phyloP scores from a whole-genome alignment of 2,113 vertebrate species.

The Corythornis madagascariensis region DNA sequence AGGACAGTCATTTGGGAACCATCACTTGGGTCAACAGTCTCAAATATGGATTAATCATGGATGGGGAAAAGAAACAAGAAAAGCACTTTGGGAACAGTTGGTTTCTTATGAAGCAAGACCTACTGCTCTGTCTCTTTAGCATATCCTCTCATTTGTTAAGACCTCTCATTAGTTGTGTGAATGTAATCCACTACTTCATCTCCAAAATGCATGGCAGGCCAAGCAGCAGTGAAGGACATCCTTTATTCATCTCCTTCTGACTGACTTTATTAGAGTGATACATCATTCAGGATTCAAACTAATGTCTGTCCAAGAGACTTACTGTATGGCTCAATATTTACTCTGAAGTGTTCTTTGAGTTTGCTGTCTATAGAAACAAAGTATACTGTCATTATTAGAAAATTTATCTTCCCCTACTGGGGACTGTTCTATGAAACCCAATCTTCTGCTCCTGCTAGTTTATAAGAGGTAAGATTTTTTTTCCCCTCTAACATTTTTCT shows the following conservation, averaged over 20 bases:
- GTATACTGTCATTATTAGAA: background rate
- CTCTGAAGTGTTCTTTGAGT: slow-evolving; percentile 41
- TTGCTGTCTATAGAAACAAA: slow-evolving; percentile 32
- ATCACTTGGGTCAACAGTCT: slow-evolving; percentile 21
- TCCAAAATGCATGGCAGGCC: background rate
- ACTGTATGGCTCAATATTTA: background rate
- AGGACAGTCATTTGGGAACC: background rate
- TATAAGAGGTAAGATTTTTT: background rate
- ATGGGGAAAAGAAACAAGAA: background rate
- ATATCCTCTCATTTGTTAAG: slow-evolving; percentile 43
- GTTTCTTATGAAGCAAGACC: slow-evolving; percentile 31
- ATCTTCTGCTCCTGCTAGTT: background rate
- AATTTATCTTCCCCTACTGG: slow-evolving; percentile 22
- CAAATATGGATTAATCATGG: slow-evolving; percentile 19
- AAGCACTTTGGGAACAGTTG: background rate
- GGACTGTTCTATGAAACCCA: background rate
- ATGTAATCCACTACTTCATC: slow-evolving; percentile 38
- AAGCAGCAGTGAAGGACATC: slow-evolving; percentile 34
- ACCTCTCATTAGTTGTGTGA: slow-evolving; percentile 37
- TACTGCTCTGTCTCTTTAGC: slow-evolving; percentile 14
- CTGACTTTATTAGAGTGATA: slow-evolving; percentile 59
- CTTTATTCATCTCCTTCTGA: slow-evolving; percentile 34
- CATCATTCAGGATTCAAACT: slow-evolving; percentile 45
- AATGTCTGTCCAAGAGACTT: background rate
- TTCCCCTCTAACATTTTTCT: background rate